Conservation (phyloP, 2,888 invertebrate species). For the Callimorpha dominula region DNA sequence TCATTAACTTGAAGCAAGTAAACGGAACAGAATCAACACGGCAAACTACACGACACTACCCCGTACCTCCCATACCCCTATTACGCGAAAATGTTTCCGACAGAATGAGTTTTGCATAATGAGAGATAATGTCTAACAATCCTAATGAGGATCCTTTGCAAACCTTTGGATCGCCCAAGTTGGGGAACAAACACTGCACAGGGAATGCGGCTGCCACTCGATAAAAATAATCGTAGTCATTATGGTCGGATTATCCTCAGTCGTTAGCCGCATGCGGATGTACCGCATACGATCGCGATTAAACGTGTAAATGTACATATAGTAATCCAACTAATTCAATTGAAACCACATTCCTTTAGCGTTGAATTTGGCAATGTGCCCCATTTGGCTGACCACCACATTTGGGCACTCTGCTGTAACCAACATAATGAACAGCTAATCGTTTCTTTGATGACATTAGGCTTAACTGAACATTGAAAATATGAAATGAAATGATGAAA, state of each 20-base stretch:
- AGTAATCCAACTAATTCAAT: conserved; percentile 46
- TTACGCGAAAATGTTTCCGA: conserved; percentile 42
- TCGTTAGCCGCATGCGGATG: conserved; percentile 31
- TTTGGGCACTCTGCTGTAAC: conserved; percentile 31
- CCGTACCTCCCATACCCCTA: conserved; percentile 30
- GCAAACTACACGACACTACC: conserved; percentile 30
- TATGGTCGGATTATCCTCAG: conserved; percentile 30
- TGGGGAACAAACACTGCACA: conserved; percentile 34
- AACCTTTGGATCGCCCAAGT: conserved; percentile 32
- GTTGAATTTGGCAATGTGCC: conserved; percentile 49
- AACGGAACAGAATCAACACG: conserved; percentile 33
- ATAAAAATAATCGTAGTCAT: conserved; percentile 45
- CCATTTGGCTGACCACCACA: conserved; percentile 39
- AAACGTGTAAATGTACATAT: conserved; percentile 32
- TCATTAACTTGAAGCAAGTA: conserved; percentile 6
- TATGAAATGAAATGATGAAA: not conserved
- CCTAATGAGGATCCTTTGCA: conserved; percentile 46
- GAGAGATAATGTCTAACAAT: conserved; percentile 47
- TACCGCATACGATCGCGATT: conserved; percentile 24
- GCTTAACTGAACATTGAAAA: no score
- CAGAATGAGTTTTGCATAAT: conserved; percentile 45
- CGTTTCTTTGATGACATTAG: conserved; percentile 26
- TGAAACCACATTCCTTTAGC: conserved; percentile 38
- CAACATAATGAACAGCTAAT: conserved; percentile 36
- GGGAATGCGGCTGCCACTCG: conserved; percentile 32